Evolutionary conservation across 1,140 invertebrate genomes (phyloP), one percentile per base, ranked within the genome.

Genomic region (Caenorhabditis elegans): DNA sequence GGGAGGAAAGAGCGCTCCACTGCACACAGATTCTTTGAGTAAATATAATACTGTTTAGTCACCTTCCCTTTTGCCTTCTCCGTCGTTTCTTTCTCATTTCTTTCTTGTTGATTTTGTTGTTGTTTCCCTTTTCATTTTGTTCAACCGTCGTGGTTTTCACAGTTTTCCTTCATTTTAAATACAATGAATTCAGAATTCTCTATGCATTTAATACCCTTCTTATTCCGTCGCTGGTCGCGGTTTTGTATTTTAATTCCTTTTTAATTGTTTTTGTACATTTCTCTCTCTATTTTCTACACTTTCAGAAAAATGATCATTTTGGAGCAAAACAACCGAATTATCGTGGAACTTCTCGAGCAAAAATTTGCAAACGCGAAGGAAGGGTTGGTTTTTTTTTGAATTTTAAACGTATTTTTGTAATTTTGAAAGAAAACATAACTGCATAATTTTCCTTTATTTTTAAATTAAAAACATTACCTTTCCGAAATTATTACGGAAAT

Each of bases 271-370:
- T 8, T 22, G 5, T 34, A 34, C 11, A 34, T 15, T n/a, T n/a
- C n/a, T 1, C 19, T 53, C 22, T 17, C 2, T 36, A 19, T 78
- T 36, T 51, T n/a, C 6, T 6, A 22, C n/a, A n/a, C n/a, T 10
- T 10, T 60, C 53, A 8, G 8, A 1, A 65, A 46, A 55, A 98
- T 98, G 97, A 98, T 98, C 93, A 93, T 98, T 90, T 93, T 98
- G 87, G 97, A 98, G 93, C 96, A 97, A 92, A 96, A 97, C 92
- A 98, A 98, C 92, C 94, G 95, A 91, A 96, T 98, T 91, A 93
- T 98, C 86, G 95, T 97, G 92, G 96, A 98, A 92, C 96, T 95
- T 48, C 92, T 98, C 89, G 93, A 93, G 88, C 92, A 95, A 83
- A 97, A 97, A 93, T 96, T 97, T 92, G 95, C 94, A 92, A 97